Evolutionary conservation across 2,888 invertebrate species (phyloP).

Genomic region (Leucophenga montana): DNA sequence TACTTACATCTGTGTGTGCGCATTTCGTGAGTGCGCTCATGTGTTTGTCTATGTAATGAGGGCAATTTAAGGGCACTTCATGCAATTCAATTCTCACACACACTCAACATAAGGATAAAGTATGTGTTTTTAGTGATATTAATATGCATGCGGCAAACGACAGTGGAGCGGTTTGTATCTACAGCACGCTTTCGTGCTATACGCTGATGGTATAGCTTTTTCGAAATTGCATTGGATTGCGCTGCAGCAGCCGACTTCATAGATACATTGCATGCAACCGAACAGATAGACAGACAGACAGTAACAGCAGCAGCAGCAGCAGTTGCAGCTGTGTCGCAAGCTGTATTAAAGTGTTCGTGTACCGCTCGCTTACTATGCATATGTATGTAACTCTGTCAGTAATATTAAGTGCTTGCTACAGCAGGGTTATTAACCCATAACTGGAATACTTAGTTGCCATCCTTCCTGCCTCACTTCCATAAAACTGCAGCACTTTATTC

Average conservation of each 20-base stretch:
- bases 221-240: constrained; percentile 1
- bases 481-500: background rate
- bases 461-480: background rate
- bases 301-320: constrained; percentile 18
- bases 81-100: constrained; percentile 61
- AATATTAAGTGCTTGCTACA: constrained; percentile 54
- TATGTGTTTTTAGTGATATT: constrained; percentile 58
- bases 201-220: no score
- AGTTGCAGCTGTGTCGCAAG: constrained; percentile 56
- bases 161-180: no score
- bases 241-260: constrained; percentile 2
- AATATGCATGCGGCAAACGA: constrained; percentile 51
- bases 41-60: constrained; percentile 63
- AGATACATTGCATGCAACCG: no score
- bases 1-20: constrained; percentile 26
- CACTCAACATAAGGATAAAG: constrained; percentile 45
- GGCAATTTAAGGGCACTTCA: constrained; percentile 62
- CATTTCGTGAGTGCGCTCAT: constrained; percentile 23
- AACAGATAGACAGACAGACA: background rate
- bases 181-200: background rate
- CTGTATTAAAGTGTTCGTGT: constrained; percentile 34
- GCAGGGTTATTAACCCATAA: constrained; percentile 61
- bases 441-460: constrained; percentile 47
- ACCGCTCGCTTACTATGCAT: constrained; percentile 22
- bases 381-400: constrained; percentile 40